phyloP scores from a whole-genome alignment of 2,113 vertebrate genomes.

The Leucopsar rothschildi region DNA sequence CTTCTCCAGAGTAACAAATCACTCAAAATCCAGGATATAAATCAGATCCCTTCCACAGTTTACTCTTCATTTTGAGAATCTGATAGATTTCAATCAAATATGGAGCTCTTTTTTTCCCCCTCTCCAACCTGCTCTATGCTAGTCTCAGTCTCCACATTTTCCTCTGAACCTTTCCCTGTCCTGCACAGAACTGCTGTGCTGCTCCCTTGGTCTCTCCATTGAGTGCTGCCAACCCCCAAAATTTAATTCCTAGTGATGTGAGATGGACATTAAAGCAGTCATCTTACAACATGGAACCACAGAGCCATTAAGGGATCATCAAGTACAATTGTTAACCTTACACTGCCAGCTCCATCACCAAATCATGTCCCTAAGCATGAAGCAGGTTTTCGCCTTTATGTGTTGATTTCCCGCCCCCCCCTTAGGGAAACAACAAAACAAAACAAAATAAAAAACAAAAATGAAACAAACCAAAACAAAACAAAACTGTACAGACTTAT shows the following conservation, averaged over 20 bases:
- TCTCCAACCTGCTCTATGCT: accelerated
- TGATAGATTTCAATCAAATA: not conserved
- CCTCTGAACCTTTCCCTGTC: not conserved
- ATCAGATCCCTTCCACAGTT: not conserved
- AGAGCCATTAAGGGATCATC: not conserved
- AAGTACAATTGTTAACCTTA: not conserved
- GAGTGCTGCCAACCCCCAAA: not conserved
- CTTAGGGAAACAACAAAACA: not conserved
- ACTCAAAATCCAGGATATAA: not conserved
- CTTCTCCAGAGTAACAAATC: not conserved
- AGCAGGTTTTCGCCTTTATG: not conserved
- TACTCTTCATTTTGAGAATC: not conserved
- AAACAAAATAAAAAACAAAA: not conserved
- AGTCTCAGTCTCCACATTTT: not conserved
- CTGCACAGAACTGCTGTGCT: not conserved
- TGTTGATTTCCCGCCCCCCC: accelerated
- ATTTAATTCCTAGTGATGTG: not conserved
- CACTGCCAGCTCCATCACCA: not conserved
- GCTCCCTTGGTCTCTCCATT: accelerated
- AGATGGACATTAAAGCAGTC: not conserved
- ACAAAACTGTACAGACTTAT: accelerated
- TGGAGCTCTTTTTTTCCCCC: accelerated
- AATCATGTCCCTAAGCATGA: not conserved
- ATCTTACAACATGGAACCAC: accelerated
- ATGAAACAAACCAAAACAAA: no score